A percentile compares a stretch with the other conserved stretches of the same genome.
These are phyloP conservation scores for Montipora capitata DNA, from an alignment of 92 coral and sea anemone genomes.

Conservation along the genomic window DNA sequence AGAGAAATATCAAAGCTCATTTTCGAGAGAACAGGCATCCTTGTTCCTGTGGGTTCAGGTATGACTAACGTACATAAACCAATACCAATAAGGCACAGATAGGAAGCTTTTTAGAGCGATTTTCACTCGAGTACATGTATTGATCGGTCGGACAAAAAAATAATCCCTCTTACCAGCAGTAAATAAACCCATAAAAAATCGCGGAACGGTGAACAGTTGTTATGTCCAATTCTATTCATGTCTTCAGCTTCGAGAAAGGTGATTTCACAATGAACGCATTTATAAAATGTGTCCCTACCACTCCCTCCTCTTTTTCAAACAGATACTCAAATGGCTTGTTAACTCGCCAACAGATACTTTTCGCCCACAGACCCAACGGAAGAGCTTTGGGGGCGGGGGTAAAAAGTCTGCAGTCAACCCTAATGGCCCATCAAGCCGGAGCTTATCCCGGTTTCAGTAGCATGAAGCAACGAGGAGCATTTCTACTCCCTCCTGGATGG, in stretches of 20 bases:
- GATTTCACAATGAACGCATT: background rate
- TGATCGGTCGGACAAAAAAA: background rate
- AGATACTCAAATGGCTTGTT: conserved; percentile 6
- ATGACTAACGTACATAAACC: too few species aligned
- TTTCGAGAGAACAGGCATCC: conserved; percentile 6
- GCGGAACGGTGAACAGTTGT: conserved; percentile 15
- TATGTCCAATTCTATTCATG: conserved; percentile 1
- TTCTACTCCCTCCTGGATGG: too few species aligned
- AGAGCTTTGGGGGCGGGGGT: conserved; percentile 8
- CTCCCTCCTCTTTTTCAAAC: background rate
- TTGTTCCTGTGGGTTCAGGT: too few species aligned
- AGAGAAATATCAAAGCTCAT: conserved; percentile 9
- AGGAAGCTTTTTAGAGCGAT: too few species aligned
- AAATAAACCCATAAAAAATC: conserved; percentile 3
- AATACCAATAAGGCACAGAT: background rate
- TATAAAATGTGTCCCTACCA: background rate
- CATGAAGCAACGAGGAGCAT: too few species aligned
- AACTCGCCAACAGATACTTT: conserved; percentile 2
- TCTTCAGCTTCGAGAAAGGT: conserved; percentile 11
- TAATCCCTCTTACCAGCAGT: background rate
- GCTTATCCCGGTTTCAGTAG: too few species aligned
- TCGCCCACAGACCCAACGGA: background rate
- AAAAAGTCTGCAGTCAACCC: background rate
- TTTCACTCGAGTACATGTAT: background rate
- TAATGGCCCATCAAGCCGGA: conserved; percentile 1